phyloP scores from a whole-genome alignment of 1,140 invertebrate genomes.

The Eciton burchellii region DNA sequence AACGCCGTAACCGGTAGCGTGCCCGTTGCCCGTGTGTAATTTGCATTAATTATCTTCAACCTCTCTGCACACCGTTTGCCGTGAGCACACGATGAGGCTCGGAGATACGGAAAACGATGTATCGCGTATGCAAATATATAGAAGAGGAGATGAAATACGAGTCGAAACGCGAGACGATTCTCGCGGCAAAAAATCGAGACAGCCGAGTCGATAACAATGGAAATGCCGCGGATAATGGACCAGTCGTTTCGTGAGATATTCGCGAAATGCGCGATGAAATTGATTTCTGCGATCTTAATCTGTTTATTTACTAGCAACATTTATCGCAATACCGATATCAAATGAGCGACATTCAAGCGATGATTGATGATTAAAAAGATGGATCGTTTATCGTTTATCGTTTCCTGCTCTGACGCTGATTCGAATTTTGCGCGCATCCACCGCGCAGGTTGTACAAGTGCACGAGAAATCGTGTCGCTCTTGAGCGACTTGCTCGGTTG shows the following conservation, averaged over 20 bases:
- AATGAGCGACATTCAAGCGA: no score
- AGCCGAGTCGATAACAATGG: neutral
- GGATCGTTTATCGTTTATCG: neutral
- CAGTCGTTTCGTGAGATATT: neutral
- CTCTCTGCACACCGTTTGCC: constrained; percentile 67
- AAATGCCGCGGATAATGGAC: neutral
- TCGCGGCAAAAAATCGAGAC: constrained; percentile 30
- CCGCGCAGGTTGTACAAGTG: neutral
- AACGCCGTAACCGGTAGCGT: constrained; percentile 78
- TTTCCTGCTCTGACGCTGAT: neutral
- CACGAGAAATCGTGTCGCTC: constrained; percentile 6
- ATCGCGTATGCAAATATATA: constrained; percentile 56
- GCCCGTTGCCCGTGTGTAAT: constrained; percentile 72
- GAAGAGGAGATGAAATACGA: constrained; percentile 57
- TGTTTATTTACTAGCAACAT: no score
- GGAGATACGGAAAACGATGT: constrained; percentile 60
- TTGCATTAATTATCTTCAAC: constrained; percentile 80
- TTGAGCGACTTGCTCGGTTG: neutral
- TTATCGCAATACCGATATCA: no score
- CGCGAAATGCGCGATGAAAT: no score
- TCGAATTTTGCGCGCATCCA: neutral
- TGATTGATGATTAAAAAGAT: neutral
- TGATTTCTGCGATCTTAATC: no score
- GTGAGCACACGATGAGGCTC: constrained; percentile 59
- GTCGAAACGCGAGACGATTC: constrained; percentile 37